Evolutionary conservation across 2,797 vertebrate species (phyloP).

Genomic region (Benthosema pterotum): DNA sequence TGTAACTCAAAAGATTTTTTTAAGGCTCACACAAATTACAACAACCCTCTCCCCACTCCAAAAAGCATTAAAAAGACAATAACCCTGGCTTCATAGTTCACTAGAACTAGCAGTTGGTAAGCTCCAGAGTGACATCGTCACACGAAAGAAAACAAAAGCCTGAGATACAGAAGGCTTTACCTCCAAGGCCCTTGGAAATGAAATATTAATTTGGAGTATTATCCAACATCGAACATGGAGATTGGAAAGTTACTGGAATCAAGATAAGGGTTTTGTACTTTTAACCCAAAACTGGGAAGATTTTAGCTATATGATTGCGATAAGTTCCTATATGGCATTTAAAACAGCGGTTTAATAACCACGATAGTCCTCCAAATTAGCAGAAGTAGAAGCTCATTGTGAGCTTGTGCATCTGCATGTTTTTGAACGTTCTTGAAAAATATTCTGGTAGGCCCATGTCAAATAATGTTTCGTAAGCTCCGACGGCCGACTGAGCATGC

Average conservation of each 20-base stretch:
- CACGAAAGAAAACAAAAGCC: constrained; percentile 19
- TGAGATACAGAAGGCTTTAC: neutral
- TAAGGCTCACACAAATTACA: constrained; percentile 18
- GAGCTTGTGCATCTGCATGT: too few relatives aligned
- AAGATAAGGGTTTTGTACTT: too few relatives aligned
- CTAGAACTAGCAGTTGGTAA: neutral
- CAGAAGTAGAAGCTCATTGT: too few relatives aligned
- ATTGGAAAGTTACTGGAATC: neutral
- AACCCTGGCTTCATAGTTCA: neutral
- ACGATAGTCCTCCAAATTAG: too few relatives aligned
- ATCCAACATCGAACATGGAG: neutral
- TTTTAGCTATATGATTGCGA: too few relatives aligned
- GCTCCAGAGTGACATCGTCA: neutral
- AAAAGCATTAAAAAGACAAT: constrained; percentile 1
- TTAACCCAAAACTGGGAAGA: too few relatives aligned
- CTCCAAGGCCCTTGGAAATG: neutral
- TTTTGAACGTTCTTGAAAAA: too few relatives aligned
- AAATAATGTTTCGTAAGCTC: too few relatives aligned
- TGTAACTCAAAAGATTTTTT: constrained; percentile 26
- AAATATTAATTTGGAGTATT: neutral
- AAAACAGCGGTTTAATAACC: too few relatives aligned
- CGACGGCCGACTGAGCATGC: too few relatives aligned
- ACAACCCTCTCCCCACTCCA: neutral
- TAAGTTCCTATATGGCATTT: too few relatives aligned
- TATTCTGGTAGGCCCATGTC: too few relatives aligned